Conservation (phyloP, 1,140 invertebrate genomes). For the Drosophila triauraria region DNA sequence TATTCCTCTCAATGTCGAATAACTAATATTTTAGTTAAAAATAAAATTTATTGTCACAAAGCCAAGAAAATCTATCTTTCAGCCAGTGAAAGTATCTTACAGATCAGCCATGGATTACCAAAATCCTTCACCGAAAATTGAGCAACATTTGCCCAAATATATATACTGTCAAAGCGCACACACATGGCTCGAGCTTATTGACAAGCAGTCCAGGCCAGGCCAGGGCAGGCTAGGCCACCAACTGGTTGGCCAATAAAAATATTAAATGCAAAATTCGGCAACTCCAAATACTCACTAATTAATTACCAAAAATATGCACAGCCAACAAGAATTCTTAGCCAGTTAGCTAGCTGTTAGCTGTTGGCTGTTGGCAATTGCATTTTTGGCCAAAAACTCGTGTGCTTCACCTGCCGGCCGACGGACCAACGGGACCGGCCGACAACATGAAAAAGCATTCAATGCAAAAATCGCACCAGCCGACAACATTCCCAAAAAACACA, state of each 20-base stretch:
- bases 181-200: conserved; percentile 36
- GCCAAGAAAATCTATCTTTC: background rate
- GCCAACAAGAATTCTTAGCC: conserved; percentile 58
- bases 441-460: conserved; percentile 79
- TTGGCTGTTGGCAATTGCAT: conserved; percentile 38
- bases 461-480: conserved; percentile 70
- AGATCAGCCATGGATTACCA: conserved; percentile 6
- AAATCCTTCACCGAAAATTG: conserved; percentile 9
- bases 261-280: conserved; percentile 55
- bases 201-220: conserved; percentile 43
- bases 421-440: conserved; percentile 47
- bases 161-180: conserved; percentile 26
- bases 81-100: conserved; percentile 30
- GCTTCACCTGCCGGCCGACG: conserved; percentile 62
- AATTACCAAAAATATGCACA: conserved; percentile 75
- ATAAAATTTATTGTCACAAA: background rate
- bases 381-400: conserved; percentile 39
- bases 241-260: conserved; percentile 69
- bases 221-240: conserved; percentile 30
- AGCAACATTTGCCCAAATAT: conserved; percentile 30
- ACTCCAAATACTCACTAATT: conserved; percentile 72
- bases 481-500: conserved; percentile 68
- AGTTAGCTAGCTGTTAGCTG: conserved; percentile 33
- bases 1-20: conserved; percentile 60
- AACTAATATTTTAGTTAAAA: conserved; percentile 24